Evolutionary conservation across 1,140 invertebrate species (phyloP).

Genomic region (Halictus rubicundus): DNA sequence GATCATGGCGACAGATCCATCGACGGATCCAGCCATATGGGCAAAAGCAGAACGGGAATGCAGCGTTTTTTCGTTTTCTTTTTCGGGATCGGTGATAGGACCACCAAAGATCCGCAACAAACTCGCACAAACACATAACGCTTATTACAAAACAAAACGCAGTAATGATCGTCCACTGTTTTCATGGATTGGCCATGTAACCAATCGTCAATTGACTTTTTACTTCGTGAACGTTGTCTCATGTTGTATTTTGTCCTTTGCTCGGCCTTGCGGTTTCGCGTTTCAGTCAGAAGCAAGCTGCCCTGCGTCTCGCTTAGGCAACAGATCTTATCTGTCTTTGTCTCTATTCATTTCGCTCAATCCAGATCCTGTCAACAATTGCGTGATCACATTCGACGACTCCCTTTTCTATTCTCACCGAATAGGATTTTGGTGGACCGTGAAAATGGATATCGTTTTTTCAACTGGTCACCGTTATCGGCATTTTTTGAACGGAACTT

Average conservation of each 20-base stretch:
- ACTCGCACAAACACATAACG: conserved; percentile 58
- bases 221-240: neutral
- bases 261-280: conserved; percentile 36
- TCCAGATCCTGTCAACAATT: neutral
- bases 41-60: conserved; percentile 18
- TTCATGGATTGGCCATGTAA: conserved; percentile 66
- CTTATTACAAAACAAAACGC: conserved; percentile 55
- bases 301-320: conserved; percentile 24
- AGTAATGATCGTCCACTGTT: conserved; percentile 78
- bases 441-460: too few relatives aligned
- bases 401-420: too few relatives aligned
- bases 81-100: conserved; percentile 16
- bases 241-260: conserved; percentile 17
- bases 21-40: conserved; percentile 39
- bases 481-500: too few relatives aligned
- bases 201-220: conserved; percentile 30
- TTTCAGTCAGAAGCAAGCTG: conserved; percentile 34
- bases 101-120: conserved; percentile 21
- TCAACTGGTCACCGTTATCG: too few relatives aligned
- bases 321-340: neutral
- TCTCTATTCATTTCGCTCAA: neutral
- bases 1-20: conserved; percentile 48
- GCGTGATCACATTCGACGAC: too few relatives aligned
- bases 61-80: too few relatives aligned
- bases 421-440: too few relatives aligned